Evolutionary conservation across 35 echinoderm and acorn worm species (phyloP).

Genomic region (Apostichopus parvimensis): DNA sequence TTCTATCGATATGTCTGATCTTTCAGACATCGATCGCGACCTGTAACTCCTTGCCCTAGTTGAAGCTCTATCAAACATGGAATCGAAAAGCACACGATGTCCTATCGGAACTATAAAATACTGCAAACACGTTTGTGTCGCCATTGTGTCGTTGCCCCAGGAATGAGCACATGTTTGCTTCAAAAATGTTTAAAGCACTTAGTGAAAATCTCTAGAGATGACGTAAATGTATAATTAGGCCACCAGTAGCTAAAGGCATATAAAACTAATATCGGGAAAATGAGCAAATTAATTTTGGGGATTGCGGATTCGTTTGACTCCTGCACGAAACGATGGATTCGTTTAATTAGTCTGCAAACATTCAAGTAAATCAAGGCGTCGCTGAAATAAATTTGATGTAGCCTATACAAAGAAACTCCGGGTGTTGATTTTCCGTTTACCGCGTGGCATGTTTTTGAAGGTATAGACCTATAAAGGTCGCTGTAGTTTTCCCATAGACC

Average conservation of each 20-base stretch:
- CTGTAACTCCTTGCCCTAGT: background rate
- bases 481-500: background rate
- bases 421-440: background rate
- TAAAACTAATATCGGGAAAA: constrained; percentile 27
- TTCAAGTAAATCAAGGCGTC: background rate
- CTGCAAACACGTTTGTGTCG: constrained; percentile 18
- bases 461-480: too few relatives aligned
- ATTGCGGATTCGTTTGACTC: constrained; percentile 2
- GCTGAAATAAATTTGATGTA: background rate
- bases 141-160: constrained; percentile 39
- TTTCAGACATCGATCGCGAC: constrained; percentile 7
- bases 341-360: constrained; percentile 10
- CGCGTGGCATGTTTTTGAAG: background rate
- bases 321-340: background rate
- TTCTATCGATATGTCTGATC: background rate
- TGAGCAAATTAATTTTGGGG: constrained; percentile 42
- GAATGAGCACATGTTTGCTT: constrained; percentile 41
- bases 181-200: constrained; percentile 49
- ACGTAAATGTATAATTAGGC: constrained; percentile 39
- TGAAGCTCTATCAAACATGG: background rate
- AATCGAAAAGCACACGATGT: background rate
- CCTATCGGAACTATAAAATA: background rate
- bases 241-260: constrained; percentile 31
- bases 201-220: constrained; percentile 33
- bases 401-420: background rate